These are phyloP conservation scores for Fregata magnificens DNA, from an alignment of 2,113 vertebrate species.

Conservation along the genomic window DNA sequence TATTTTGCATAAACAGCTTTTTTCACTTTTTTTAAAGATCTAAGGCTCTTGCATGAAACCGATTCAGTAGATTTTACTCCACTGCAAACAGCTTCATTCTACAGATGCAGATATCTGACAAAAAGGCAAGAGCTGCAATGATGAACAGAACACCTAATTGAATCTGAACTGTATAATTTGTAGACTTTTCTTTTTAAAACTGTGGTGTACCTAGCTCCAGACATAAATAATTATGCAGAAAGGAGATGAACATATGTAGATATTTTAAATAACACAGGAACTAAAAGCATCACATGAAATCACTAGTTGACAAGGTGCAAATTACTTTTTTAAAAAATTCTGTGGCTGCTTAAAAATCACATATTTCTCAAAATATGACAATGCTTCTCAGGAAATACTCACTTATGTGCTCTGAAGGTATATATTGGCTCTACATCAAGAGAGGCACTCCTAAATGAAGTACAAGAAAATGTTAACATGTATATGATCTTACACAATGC, in stretches of 20 bases:
- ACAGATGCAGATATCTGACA: neutral
- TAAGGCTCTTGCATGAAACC: neutral
- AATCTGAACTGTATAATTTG: neutral
- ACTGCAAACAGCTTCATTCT: neutral
- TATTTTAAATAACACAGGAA: neutral
- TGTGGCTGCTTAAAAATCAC: neutral
- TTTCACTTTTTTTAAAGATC: neutral
- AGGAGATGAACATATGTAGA: neutral
- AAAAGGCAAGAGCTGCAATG: neutral
- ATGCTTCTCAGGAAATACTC: conserved; percentile 50
- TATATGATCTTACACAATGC: neutral
- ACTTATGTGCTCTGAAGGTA: conserved; percentile 98
- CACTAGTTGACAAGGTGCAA: neutral
- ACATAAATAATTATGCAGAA: neutral
- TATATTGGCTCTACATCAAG: conserved; percentile 98
- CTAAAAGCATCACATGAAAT: neutral
- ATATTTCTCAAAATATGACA: neutral
- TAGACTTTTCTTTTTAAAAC: neutral
- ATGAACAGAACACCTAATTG: neutral
- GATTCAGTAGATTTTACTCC: neutral
- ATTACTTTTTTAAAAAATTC: neutral
- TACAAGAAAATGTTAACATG: conserved; percentile 16
- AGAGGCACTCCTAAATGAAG: conserved; percentile 86
- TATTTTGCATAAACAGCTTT: neutral
- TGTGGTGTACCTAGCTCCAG: neutral